These are phyloP conservation scores for Paralvinella palmiformis DNA, from an alignment of 1,140 invertebrate species.

Conservation along the genomic window DNA sequence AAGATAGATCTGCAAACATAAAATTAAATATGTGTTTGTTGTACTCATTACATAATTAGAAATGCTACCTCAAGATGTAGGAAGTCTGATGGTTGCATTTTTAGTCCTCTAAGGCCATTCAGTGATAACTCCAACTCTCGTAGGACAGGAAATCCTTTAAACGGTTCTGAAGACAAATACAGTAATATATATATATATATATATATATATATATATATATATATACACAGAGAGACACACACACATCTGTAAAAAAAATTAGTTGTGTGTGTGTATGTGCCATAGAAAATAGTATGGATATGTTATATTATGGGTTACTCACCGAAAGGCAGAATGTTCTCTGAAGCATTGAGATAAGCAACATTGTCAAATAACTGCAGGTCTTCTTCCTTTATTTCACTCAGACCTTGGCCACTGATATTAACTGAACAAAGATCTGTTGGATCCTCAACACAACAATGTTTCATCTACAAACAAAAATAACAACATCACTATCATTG, in stretches of 20 bases:
- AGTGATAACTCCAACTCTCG: slow-evolving; percentile 43
- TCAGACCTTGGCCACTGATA: slow-evolving; percentile 37
- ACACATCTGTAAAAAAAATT: too few species aligned
- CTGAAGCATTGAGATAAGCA: slow-evolving; percentile 47
- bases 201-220: too few species aligned
- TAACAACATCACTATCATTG: too few species aligned
- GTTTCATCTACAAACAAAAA: slow-evolving; percentile 37
- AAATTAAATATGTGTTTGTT: too few species aligned
- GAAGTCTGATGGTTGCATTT: slow-evolving; percentile 32
- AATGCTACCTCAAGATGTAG: slow-evolving; percentile 35
- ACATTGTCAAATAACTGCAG: slow-evolving; percentile 48
- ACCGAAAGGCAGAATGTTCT: slow-evolving; percentile 47
- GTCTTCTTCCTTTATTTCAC: slow-evolving; percentile 45
- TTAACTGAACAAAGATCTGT: slow-evolving; percentile 45
- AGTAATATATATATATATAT: neutral
- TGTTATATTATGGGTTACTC: slow-evolving; percentile 6
- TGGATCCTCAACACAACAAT: slow-evolving; percentile 48
- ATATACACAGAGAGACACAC: too few species aligned
- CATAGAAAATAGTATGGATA: too few species aligned
- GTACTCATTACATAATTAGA: too few species aligned
- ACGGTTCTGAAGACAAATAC: slow-evolving; percentile 34
- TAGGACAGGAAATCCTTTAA: slow-evolving; percentile 41
- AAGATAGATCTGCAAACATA: too few species aligned
- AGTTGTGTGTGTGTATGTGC: neutral
- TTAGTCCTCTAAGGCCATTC: slow-evolving; percentile 41